phyloP scores from a whole-genome alignment of 2,888 invertebrate species.

The Eudemis profundana region DNA sequence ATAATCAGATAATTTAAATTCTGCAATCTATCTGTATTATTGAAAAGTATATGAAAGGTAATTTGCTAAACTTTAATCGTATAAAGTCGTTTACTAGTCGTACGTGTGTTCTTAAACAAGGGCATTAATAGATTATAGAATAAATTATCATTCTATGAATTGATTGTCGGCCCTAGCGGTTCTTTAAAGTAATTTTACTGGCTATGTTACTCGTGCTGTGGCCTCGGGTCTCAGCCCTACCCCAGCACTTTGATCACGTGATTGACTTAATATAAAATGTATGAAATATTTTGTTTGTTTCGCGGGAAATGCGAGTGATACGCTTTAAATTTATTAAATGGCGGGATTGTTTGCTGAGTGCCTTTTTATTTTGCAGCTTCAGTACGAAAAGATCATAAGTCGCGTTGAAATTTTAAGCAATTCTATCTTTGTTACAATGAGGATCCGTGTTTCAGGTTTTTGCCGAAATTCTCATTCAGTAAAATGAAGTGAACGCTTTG shows the following conservation, averaged over 20 bases:
- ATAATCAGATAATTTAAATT: too few species aligned
- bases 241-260: slow-evolving; percentile 61
- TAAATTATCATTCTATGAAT: too few species aligned
- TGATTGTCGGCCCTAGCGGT: background rate
- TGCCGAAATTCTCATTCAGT: background rate
- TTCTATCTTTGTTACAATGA: background rate
- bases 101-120: too few species aligned
- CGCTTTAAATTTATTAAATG: slow-evolving; percentile 41
- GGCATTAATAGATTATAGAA: too few species aligned
- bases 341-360: slow-evolving; percentile 34
- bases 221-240: slow-evolving; percentile 53
- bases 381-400: background rate
- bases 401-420: background rate
- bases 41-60: too few species aligned
- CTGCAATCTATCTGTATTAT: too few species aligned
- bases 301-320: slow-evolving; percentile 32
- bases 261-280: slow-evolving; percentile 55
- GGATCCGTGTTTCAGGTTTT: background rate
- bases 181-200: background rate
- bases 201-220: background rate
- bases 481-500: background rate
- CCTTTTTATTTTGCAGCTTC: slow-evolving; percentile 24
- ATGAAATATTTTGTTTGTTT: slow-evolving; percentile 43
- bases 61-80: too few species aligned
- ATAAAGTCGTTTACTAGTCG: too few species aligned